phyloP scores from a whole-genome alignment of 2,797 vertebrate genomes.

The Antennarius maculatus region DNA sequence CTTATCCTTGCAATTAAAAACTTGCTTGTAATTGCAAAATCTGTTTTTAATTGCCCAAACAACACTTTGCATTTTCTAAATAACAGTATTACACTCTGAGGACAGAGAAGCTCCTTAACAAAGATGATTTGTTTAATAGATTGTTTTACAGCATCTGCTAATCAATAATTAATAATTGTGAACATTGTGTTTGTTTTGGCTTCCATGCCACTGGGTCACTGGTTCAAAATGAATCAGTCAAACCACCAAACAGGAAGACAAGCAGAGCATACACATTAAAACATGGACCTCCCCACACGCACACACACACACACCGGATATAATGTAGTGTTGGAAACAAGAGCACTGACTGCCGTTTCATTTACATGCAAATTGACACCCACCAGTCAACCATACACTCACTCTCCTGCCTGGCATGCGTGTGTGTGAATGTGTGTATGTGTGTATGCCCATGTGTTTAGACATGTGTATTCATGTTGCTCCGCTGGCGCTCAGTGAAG shows the following conservation, averaged over 20 bases:
- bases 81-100: too few relatives aligned
- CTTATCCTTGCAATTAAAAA: too few relatives aligned
- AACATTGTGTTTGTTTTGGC: conserved; percentile 30
- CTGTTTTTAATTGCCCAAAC: too few relatives aligned
- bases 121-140: too few relatives aligned
- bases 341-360: conserved; percentile 63
- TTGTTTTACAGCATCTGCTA: conserved; percentile 23
- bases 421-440: conserved; percentile 6
- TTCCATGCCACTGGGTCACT: conserved; percentile 33
- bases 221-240: conserved; percentile 37
- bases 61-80: too few relatives aligned
- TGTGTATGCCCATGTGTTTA: background rate
- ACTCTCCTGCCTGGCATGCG: conserved; percentile 14
- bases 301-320: conserved; percentile 15
- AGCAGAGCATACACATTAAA: background rate
- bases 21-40: too few relatives aligned
- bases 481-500: conserved; percentile 49
- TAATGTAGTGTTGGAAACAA: conserved; percentile 56
- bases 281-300: background rate
- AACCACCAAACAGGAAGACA: background rate
- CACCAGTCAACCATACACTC: conserved; percentile 51
- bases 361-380: conserved; percentile 76
- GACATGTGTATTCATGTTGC: conserved; percentile 12
- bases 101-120: too few relatives aligned
- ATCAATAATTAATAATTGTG: background rate